phyloP scores from a whole-genome alignment of 2,888 invertebrate species.

The Calliopum simillimum region DNA sequence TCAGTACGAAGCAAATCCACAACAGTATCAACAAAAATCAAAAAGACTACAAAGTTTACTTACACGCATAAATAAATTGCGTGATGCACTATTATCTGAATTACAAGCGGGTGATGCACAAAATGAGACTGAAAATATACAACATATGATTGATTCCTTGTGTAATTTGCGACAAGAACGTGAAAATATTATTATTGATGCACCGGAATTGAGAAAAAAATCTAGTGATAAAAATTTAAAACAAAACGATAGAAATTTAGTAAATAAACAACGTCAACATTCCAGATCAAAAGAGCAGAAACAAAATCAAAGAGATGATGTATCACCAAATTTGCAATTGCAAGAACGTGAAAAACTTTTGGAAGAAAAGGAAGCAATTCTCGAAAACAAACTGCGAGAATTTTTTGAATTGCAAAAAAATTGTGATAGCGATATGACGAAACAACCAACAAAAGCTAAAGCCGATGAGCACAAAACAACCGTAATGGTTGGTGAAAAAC shows the following conservation, averaged over 20 bases:
- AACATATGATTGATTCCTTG: slow-evolving; percentile 55
- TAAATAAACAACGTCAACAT: not conserved
- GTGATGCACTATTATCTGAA: slow-evolving; percentile 56
- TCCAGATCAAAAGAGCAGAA: not conserved
- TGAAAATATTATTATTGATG: slow-evolving; percentile 50
- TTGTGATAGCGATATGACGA: slow-evolving; percentile 12
- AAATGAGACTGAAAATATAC: slow-evolving; percentile 46
- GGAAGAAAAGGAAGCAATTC: slow-evolving; percentile 56
- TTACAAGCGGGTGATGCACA: slow-evolving; percentile 42
- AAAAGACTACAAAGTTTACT: slow-evolving; percentile 54
- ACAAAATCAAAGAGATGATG: slow-evolving; percentile 34
- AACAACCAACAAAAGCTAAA: not conserved
- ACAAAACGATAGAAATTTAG: not conserved
- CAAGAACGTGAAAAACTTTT: slow-evolving; percentile 54
- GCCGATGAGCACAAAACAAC: not conserved
- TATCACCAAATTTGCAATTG: slow-evolving; percentile 27
- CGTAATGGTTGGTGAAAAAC: slow-evolving; percentile 37
- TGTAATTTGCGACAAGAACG: slow-evolving; percentile 56
- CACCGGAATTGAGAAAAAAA: too few species aligned
- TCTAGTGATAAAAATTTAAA: too few species aligned
- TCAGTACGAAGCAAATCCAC: slow-evolving; percentile 45
- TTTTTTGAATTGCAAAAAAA: slow-evolving; percentile 50
- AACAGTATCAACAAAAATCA: slow-evolving; percentile 50
- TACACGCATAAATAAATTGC: slow-evolving; percentile 58
- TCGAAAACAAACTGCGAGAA: slow-evolving; percentile 51